Evolutionary conservation across 2,797 vertebrate genomes (phyloP), one percentile per base, ranked within the genome.

Genomic region (Heliangelus exortis): DNA sequence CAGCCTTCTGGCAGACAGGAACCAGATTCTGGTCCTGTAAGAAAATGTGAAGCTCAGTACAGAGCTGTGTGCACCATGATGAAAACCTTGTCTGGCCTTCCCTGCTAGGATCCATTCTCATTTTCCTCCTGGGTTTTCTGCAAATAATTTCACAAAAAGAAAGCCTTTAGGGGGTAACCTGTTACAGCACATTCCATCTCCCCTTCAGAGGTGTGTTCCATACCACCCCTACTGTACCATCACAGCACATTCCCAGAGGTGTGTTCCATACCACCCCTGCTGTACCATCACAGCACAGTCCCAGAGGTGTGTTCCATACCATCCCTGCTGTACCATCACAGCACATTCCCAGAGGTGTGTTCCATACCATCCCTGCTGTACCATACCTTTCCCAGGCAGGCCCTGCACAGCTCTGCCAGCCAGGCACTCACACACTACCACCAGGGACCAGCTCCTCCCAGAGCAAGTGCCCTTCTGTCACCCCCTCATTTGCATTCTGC

Each of bases 401-500:
- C 39, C 39, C 39, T 14, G 39, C 45, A 10, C 18, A 48, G 50
- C 48, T 68, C 12, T 77, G 73, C 79, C 54, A 90, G 87, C 28
- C 68, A 53, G 15, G 53, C 48, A 43, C 81, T 94, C 62, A 26
- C 87, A 80, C 65, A 22, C 54, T 59, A 55, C 78, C 50, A 7
- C 22, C 73, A 86, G 3, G 9, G 83, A 31, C 51, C 20, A 33
- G 59, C 65, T 90, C 68, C 47, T 69, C 16, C 85, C 76, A 58
- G 31, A 76, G 71, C 84, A 92, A 83, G 81, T 77, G 83, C 43
- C 86, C 89, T 85, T 90, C 89, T 81, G 91, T 87, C 79, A 67
- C 79, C 43, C 17, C 2, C 65, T 92, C 59, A 96, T 94, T 93
- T 95, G 89, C 75, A 94, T 95, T 79, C 84, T 66, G 80, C 79